Base-by-base conservation (phyloP, 2,113 vertebrate species). In the Trichechus manatus region DNA sequence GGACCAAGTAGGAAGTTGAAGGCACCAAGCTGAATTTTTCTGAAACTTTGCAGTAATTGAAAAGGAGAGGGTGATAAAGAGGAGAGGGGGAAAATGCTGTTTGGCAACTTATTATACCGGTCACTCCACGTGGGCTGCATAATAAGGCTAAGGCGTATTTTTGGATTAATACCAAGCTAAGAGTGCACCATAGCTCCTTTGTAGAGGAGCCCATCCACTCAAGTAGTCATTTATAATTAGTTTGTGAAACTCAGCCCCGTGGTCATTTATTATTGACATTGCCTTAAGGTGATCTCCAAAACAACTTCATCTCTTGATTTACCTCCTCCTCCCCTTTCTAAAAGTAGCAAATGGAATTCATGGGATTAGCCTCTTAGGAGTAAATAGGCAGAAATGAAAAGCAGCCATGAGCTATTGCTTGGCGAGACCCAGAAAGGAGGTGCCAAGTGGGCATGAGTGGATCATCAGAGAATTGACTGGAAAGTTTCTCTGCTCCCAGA, bases 211-310 rank as follows among this genome's bases (percentile, higher is more conserved):
- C 95, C 97, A 95, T 94, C 84, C 36, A 94, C 91, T 96, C 97
- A 97, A 94, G 33, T 88, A 92, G 14, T 98, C 98, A 79, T 97
- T 98, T 98, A 88, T 98, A 98, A 98, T 98, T 98, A 94, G 92
- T 97, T 74, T 97, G 79, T 97, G 93, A 98, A 98, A 97, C 95
- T 96, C 85, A 96, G 36, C 70, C 88, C 95, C 94, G 78, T 64
- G 94, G 89, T 96, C 0, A 98, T 98, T 98, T 97, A 98, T 98
- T 98, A 98, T 98, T 98, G 96, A 98, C 98, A 98, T 96, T 98
- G 94, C 97, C 97, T 98, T 94, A 94, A 97, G 98, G 89, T 98
- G 97, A 98, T 98, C 94, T 97, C 96, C 79, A 93, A 68, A 98
- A 98, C 44, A 97, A 95, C 83, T 98, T 98, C 64, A 96, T 94